A percentile compares a stretch with the other conserved stretches of the same genome.
Evolutionary conservation across 1,140 invertebrate genomes (phyloP).

Genomic region (Nymphalis io): DNA sequence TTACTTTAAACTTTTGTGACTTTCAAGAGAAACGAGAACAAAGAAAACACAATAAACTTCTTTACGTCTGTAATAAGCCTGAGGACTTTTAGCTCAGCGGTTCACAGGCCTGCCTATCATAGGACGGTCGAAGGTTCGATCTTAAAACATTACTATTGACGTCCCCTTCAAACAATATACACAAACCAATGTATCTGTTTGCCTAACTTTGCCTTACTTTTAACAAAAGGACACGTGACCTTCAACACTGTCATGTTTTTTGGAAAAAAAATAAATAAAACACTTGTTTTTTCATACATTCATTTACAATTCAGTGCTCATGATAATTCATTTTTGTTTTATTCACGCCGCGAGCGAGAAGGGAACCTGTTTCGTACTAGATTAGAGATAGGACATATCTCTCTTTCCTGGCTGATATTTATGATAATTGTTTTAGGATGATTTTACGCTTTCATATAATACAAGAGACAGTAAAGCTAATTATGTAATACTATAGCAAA

Average conservation of each 20-base stretch:
- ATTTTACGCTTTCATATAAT: background rate
- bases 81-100: too few species aligned
- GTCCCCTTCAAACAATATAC: too few species aligned
- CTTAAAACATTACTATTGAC: too few species aligned
- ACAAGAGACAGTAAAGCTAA: background rate
- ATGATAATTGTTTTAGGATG: background rate
- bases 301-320: background rate
- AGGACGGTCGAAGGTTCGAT: too few species aligned
- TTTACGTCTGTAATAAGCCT: background rate
- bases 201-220: too few species aligned
- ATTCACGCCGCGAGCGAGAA: background rate
- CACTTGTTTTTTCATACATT: too few species aligned
- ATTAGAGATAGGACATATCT: background rate
- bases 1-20: constrained; percentile 5
- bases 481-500: background rate
- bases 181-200: too few species aligned
- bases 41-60: background rate
- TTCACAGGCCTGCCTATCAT: too few species aligned
- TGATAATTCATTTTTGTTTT: background rate
- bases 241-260: too few species aligned
- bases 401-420: background rate
- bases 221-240: too few species aligned
- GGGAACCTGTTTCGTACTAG: background rate
- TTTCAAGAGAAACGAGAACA: background rate
- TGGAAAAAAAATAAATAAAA: too few species aligned